Percentiles rank a stretch among this genome's conserved stretches.
Conservation (phyloP, 2,113 vertebrate species). For the Rhabdomys dilectus region DNA sequence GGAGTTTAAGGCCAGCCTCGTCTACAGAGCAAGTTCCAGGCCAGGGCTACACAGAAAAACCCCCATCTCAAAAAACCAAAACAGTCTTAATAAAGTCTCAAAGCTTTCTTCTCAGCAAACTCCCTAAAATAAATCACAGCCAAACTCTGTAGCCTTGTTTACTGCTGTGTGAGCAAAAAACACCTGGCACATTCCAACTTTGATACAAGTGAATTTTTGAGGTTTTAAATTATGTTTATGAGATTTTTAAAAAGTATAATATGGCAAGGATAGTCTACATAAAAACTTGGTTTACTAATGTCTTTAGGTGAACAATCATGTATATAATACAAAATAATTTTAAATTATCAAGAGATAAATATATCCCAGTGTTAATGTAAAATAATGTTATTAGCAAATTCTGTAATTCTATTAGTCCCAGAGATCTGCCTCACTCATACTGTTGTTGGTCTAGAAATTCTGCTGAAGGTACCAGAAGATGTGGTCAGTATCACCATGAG, state of each 20-base stretch:
- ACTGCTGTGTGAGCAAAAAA: conserved; percentile 13
- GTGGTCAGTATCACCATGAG: not conserved
- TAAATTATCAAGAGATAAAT: conserved; percentile 47
- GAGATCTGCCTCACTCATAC: not conserved
- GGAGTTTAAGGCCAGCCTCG: not conserved
- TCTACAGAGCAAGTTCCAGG: not conserved
- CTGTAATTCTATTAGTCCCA: not conserved
- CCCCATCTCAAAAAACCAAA: not conserved
- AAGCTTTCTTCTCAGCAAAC: conserved; percentile 32
- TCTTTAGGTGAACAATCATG: conserved; percentile 30
- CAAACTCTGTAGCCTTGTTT: conserved; percentile 44
- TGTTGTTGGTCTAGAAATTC: not conserved
- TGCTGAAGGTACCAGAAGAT: not conserved
- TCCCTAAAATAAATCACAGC: conserved; percentile 30
- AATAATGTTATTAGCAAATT: conserved; percentile 44
- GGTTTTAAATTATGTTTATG: conserved; percentile 2
- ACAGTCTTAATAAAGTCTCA: conserved; percentile 37
- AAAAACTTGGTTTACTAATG: conserved; percentile 41
- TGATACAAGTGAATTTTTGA: not conserved
- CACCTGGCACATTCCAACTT: not conserved
- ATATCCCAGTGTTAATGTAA: conserved; percentile 4
- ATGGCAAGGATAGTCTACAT: conserved; percentile 16
- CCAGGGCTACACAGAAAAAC: not conserved
- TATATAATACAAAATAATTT: conserved; percentile 43
- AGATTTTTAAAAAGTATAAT: not conserved